Percentiles rank a stretch among this genome's conserved stretches.
These are phyloP conservation scores for Clarias batrachus DNA, from an alignment of 2,113 vertebrate species.

Conservation along the genomic window DNA sequence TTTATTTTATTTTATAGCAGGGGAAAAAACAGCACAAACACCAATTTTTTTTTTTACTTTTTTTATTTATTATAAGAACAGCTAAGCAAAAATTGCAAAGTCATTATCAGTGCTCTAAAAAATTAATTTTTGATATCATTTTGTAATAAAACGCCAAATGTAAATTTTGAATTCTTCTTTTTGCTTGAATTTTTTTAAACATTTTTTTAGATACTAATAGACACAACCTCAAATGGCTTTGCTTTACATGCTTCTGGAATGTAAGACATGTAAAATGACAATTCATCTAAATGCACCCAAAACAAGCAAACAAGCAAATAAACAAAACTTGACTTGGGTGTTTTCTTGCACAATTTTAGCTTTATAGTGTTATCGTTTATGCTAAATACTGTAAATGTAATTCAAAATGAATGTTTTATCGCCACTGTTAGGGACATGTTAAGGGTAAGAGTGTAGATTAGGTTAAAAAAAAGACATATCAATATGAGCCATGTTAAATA, in stretches of 20 bases:
- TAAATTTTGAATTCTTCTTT: no score
- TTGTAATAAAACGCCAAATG: no score
- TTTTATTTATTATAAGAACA: no score
- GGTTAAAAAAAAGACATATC: background rate
- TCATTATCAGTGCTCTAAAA: no score
- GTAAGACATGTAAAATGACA: background rate
- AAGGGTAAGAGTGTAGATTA: background rate
- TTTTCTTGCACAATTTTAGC: background rate
- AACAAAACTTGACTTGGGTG: background rate
- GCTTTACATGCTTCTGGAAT: background rate
- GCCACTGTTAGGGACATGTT: background rate
- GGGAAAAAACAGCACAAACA: no score
- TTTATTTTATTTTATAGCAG: background rate
- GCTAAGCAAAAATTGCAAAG: no score
- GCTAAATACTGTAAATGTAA: background rate
- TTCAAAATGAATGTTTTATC: background rate
- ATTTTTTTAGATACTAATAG: background rate
- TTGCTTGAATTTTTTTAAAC: no score
- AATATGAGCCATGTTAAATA: background rate
- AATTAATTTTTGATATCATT: no score
- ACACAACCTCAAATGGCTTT: background rate
- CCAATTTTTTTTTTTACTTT: no score
- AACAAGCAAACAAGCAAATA: no score
- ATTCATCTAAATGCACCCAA: background rate
- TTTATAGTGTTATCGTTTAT: background rate